Evolutionary conservation across 2,888 invertebrate genomes (phyloP), one percentile per base, ranked within the genome.

Genomic region (Drosophila cyrtoloma): DNA sequence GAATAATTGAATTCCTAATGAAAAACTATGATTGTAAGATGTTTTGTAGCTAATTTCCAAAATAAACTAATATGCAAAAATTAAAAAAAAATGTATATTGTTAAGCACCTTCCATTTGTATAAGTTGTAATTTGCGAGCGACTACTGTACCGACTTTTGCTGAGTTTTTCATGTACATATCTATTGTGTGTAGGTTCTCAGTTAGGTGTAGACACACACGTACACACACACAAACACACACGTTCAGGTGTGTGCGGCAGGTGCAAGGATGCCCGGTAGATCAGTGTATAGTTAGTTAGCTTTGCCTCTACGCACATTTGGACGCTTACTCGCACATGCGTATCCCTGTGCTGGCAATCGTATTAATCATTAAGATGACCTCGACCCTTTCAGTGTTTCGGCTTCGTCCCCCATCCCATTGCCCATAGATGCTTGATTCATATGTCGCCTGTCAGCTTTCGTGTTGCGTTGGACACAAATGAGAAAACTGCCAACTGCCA

Each of bases 341-440:
- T 80, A 69, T 63, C 63, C 58, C 35, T 16, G 4, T 35, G 42
- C 39, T 62, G 58, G 39, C 57, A 71, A 61, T 66, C 65, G 80
- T 80, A 90, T 90, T 90, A 90, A 90, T 86, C 90, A 90, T 86
- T 86, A 77, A 76, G 60, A 74, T 78, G 90, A 90, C 90, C 89
- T 86, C 90, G 90, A 90, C 89, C 89, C 89, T 81, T 88, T 90
- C 63, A 66, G 16, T 53, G 59, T 55, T 55, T 44, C 50, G 35
- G 52, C 32, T 39, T 35, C 53, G 19, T 30, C 7, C 22, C 22
- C 30, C 37, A 4, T 12, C 6, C 19, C 26, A 16, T 30, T 56
- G 37, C 39, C 42, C 52, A 53, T n/a, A 52, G 57, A 66, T 64
- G 75, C 56, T 75, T 71, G 57, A 89, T 81, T 75, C 57, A 89